Base-by-base conservation (phyloP, 2,797 vertebrate species). In the Rhinella marina region DNA sequence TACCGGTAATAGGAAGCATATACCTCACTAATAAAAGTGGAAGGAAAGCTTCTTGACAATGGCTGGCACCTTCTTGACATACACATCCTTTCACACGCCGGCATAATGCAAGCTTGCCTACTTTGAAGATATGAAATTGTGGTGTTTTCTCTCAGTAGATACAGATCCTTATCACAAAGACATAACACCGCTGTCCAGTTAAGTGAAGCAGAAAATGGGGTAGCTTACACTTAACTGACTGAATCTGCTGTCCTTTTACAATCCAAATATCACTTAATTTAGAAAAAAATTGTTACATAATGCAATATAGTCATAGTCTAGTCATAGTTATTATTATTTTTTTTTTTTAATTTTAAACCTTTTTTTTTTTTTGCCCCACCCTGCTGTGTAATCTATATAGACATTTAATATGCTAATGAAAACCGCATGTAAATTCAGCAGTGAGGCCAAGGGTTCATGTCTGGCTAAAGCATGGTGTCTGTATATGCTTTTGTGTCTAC, bases 81-180 rank as follows among this genome's bases (percentile, higher is more conserved):
- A 88, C 88, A 64, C n/a, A 81, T 93, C 91, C 90, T 90, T 92
- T 94, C 92, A 92, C 93, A 94, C 92, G 21, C 50, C 7, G 85
- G 50, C 78, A 32, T 93, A 93, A 92, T 92, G 91, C 87, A 91
- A 88, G 84, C 90, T 86, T 85, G 88, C 54, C 0, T 86, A 86
- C 93, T 95, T 95, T 95, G 93, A 95, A 94, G 91, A 87, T 88
- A 90, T 88, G 82, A 54, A 61, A 62, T 90, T 87, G 91, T 59
- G 91, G 92, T 93, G 91, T 92, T 92, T 93, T 94, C 93, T 93
- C 92, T 93, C 90, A 91, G 73, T 90, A 91, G 91, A 94, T 93
- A 70, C 90, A 90, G 93, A 94, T 94, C 90, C 91, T 94, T 94
- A 95, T 94, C 93, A 90, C 87, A 29, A 88, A 92, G 90, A 90